Base-by-base conservation (phyloP, 2,113 vertebrate species). In the Arvicanthis niloticus region DNA sequence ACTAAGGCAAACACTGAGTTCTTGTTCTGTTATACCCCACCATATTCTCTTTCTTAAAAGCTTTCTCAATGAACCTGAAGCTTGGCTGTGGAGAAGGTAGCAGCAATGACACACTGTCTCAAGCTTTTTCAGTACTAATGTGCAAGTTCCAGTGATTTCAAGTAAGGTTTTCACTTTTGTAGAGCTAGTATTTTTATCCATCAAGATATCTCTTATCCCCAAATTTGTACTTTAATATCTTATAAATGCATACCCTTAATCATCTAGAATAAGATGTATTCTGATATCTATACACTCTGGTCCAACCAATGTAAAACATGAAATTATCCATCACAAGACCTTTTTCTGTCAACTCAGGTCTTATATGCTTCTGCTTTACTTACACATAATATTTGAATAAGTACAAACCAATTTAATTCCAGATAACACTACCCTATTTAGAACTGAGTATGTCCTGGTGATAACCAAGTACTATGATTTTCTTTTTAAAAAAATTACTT, bases 191-290 rank as follows among this genome's bases (percentile, higher is more conserved):
- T 7, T 40, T 26, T 82, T 82, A 40, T 40, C 37, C 22, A 40
- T 21, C 3, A 40, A 82, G 0, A 21, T 4, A 40, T 26, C 34
- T n/a, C 2, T 40, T 7, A 40, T 58, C 5, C 5, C 3, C 21
- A 45, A 70, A 88, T 88, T 48, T 88, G 24, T 42, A 80, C 48
- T 37, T 56, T 78, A 45, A 48, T 42, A 53, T 62, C 21, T 65
- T 31, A 10, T 15, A 56, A 84, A 88, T 48, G 34, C 1, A 70
- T 0, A 1, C 4, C 70, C 13, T 65, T 7, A 75, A 94, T 29
- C 1, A 93, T 42, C 0, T 21, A 42, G 31, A 88, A 77, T 37
- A 84, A 21, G 48, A 7, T 10, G 31, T 68, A 21, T 40, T 11
- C 37, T 84, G 62, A 75, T 90, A 84, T 26, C 21, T 94, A 22